Base-by-base conservation (phyloP, 2,113 vertebrate genomes). In the Crotalus viridis region DNA sequence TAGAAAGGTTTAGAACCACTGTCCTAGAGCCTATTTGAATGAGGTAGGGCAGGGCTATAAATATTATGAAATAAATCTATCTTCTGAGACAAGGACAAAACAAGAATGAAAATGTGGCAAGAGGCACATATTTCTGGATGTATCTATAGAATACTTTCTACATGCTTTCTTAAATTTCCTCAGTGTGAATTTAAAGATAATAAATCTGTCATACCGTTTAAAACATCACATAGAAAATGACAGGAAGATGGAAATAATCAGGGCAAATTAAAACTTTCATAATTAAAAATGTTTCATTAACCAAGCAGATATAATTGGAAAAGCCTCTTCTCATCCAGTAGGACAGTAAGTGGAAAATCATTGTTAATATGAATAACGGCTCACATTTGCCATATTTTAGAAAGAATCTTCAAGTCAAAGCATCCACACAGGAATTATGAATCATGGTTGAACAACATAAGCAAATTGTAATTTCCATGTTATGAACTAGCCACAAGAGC, bases 161-260 rank as follows among this genome's bases (percentile, higher is more conserved):
- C 69, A 96, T 93, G 93, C 96, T 95, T 96, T 94, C 52, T 92
- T 96, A 96, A 96, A 96, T 91, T 97, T 97, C 97, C 96, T 97
- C 97, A 97, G 97, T 97, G 96, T 96, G 95, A 96, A 98, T 96
- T 96, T 98, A 97, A 98, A 97, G 97, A 94, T 95, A 95, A 51
- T 92, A 96, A 95, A 97, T 95, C 97, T 97, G 97, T 96, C 94
- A 85, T 96, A 95, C 93, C 56, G 95, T 97, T 97, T 95, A 95
- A 98, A 97, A 96, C 96, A 97, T 97, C 95, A 96, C 97, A 97
- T 93, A 97, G 97, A 97, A 98, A 97, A 96, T 97, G 94, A 96
- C 94, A 97, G 96, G 93, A 96, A 96, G 95, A 94, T 97, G 96
- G 97, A 96, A 97, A 96, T 97, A 97, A 98, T 98, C 97, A 97